Evolutionary conservation across 2,888 invertebrate genomes (phyloP).

Genomic region (Helicoverpa assulta): DNA sequence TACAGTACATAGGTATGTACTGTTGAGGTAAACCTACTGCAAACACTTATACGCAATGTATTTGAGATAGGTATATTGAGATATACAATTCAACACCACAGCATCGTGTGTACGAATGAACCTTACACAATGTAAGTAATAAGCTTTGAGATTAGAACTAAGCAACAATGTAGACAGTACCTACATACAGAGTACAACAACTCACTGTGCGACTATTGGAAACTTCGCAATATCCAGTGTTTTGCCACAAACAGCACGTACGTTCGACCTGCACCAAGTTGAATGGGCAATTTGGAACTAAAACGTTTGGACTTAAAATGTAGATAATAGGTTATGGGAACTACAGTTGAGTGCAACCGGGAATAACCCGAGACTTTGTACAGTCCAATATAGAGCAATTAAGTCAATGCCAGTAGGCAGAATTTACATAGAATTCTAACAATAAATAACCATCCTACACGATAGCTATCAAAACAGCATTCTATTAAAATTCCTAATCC

Average conservation of each 20-base stretch:
- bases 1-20: no score
- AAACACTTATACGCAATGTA: no score
- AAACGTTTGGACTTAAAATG: background rate
- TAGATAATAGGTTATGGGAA: constrained; percentile 13
- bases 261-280: constrained; percentile 32
- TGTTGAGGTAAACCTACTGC: no score
- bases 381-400: background rate
- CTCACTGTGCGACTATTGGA: constrained; percentile 9
- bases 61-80: no score
- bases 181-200: background rate
- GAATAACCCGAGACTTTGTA: background rate
- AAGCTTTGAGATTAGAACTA: background rate
- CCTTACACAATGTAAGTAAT: no score
- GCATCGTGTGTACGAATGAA: no score
- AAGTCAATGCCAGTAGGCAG: background rate
- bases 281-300: constrained; percentile 55
- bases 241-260: constrained; percentile 44
- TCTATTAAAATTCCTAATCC: constrained; percentile 46
- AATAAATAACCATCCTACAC: constrained; percentile 50
- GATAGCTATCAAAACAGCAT: constrained; percentile 42
- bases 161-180: constrained; percentile 16
- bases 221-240: constrained; percentile 35
- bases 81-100: no score
- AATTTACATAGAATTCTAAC: constrained; percentile 18
- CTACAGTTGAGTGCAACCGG: background rate